These are phyloP conservation scores for Dissostichus mawsoni DNA, from an alignment of 2,113 vertebrate species.

Conservation along the genomic window DNA sequence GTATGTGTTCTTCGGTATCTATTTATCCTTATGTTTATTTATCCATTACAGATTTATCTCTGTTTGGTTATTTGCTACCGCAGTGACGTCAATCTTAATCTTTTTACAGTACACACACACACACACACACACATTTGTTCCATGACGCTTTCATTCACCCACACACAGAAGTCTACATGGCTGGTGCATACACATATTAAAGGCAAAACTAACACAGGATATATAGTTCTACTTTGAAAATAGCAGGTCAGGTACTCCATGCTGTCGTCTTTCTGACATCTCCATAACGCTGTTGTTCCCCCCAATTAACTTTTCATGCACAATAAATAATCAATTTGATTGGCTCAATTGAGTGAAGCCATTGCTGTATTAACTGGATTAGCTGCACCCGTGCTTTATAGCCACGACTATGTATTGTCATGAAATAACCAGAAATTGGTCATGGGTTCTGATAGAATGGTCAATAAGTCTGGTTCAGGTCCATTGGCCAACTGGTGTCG, in stretches of 20 bases:
- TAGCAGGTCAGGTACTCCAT: no score
- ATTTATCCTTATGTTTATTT: slow-evolving; percentile 10
- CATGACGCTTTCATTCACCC: not conserved
- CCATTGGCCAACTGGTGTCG: not conserved
- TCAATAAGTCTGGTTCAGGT: not conserved
- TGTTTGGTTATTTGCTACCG: slow-evolving; percentile 7
- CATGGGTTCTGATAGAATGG: not conserved
- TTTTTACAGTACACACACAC: not conserved
- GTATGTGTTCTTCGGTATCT: not conserved
- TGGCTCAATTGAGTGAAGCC: not conserved
- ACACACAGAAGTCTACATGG: not conserved
- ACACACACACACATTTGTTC: not conserved
- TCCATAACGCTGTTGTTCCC: no score
- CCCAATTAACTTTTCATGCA: no score
- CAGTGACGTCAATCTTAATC: not conserved
- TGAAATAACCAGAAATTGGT: not conserved
- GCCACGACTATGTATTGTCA: not conserved
- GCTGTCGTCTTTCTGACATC: not conserved
- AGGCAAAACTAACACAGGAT: no score
- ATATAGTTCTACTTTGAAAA: no score
- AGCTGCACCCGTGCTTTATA: not conserved
- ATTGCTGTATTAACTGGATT: not conserved
- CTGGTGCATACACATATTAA: not conserved
- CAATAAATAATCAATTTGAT: no score
- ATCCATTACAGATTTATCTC: slow-evolving; percentile 12